Conservation (phyloP, 2,113 vertebrate species). For the Dendrocopos noguchii region DNA sequence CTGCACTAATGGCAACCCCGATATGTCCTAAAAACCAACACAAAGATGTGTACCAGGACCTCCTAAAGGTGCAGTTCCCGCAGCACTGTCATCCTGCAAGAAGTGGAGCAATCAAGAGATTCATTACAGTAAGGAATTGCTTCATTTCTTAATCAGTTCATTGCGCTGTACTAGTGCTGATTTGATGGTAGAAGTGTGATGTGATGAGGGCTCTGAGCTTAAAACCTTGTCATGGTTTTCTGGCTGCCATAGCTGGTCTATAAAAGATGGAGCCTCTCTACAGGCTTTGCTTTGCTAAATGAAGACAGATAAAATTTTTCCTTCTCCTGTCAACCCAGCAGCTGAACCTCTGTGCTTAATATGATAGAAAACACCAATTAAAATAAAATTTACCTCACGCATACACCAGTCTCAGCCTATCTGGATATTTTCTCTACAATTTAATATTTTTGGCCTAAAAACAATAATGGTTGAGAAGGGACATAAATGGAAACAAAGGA, state of each 20-base stretch:
- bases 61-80: background rate
- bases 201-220: background rate
- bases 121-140: background rate
- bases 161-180: background rate
- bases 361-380: conserved; percentile 38
- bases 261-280: background rate
- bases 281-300: conserved; percentile 7
- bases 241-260: background rate
- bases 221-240: background rate
- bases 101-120: background rate
- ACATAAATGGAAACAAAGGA: conserved; percentile 54
- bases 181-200: background rate
- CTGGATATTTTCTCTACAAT: background rate
- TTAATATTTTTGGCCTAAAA: conserved; percentile 48
- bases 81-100: accelerated
- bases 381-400: conserved; percentile 24
- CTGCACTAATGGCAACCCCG: background rate
- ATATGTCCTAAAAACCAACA: background rate
- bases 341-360: background rate
- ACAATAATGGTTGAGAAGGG: conserved; percentile 33
- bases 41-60: accelerated
- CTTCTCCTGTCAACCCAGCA: background rate
- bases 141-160: background rate
- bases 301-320: conserved; percentile 18
- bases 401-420: background rate